Evolutionary conservation across 2,888 invertebrate genomes (phyloP).

Genomic region (Chouioia cunea): DNA sequence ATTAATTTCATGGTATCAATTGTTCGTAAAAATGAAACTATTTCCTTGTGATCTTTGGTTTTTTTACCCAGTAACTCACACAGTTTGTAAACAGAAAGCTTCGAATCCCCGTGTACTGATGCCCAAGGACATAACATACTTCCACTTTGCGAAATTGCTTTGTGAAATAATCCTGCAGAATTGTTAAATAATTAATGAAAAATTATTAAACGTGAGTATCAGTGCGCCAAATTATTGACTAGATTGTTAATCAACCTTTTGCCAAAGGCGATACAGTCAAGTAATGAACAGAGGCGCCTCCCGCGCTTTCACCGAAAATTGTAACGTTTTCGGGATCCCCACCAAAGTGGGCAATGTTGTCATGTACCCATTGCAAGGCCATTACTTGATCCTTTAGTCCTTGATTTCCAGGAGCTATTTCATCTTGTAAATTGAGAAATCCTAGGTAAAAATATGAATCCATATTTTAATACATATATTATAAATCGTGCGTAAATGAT

Average conservation of each 20-base stretch:
- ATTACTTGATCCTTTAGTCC: conserved; percentile 56
- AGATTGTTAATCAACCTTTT: conserved; percentile 38
- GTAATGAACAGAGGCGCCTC: conserved; percentile 50
- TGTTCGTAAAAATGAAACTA: conserved; percentile 55
- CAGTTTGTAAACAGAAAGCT: conserved; percentile 47
- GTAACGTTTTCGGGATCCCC: conserved; percentile 55
- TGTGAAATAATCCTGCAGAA: conserved; percentile 59
- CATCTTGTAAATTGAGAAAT: conserved; percentile 48
- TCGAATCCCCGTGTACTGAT: conserved; percentile 36
- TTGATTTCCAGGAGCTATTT: conserved; percentile 54
- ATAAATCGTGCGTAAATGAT: neutral
- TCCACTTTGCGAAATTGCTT: conserved; percentile 60
- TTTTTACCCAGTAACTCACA: conserved; percentile 52
- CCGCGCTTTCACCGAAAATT: conserved; percentile 57
- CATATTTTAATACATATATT: neutral
- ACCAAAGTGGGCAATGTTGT: conserved; percentile 53
- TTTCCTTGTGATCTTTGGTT: conserved; percentile 51
- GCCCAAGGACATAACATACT: conserved; percentile 53
- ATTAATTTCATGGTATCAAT: conserved; percentile 52
- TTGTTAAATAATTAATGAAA: too few species aligned
- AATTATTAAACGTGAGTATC: too few species aligned
- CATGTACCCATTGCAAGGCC: conserved; percentile 53
- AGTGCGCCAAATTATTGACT: neutral
- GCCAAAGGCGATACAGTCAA: conserved; percentile 49
- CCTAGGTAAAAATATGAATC: conserved; percentile 35